These are phyloP conservation scores for Congeria kusceri DNA, from an alignment of 2,888 invertebrate genomes.

Conservation along the genomic window DNA sequence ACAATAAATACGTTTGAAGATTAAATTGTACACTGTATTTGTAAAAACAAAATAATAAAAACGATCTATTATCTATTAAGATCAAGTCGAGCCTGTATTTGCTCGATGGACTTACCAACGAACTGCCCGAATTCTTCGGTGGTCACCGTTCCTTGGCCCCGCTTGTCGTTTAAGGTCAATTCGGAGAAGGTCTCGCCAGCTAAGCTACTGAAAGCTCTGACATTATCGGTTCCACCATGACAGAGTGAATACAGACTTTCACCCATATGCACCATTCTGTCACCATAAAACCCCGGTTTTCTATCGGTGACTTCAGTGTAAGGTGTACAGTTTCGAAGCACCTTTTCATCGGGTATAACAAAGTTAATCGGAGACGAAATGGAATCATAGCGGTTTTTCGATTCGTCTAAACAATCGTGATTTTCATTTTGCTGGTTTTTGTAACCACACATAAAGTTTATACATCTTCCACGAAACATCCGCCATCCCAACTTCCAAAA, in stretches of 20 bases:
- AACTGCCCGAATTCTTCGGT: constrained; percentile 40
- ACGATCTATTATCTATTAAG: constrained; percentile 44
- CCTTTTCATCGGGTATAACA: constrained; percentile 2
- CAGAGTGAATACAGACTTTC: constrained; percentile 1
- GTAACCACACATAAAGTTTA: constrained; percentile 36
- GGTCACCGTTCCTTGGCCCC: constrained; percentile 46
- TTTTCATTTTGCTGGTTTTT: constrained; percentile 23
- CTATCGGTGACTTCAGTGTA: not conserved
- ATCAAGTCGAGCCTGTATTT: constrained; percentile 48
- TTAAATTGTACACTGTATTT: too few species aligned
- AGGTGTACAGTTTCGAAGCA: not conserved
- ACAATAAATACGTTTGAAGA: too few species aligned
- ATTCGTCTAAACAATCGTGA: not conserved
- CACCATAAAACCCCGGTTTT: constrained; percentile 6
- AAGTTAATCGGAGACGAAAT: constrained; percentile 15
- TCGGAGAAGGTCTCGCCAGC: constrained; percentile 49
- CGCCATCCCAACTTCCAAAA: constrained; percentile 54
- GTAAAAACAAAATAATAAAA: too few species aligned
- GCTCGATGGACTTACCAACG: constrained; percentile 38
- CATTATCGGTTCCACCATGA: constrained; percentile 21
- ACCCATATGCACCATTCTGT: not conserved
- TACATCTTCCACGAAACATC: constrained; percentile 38
- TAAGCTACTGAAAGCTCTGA: constrained; percentile 39
- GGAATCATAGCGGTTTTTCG: constrained; percentile 1
- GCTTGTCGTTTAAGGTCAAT: constrained; percentile 46